phyloP scores from a whole-genome alignment of 2,888 invertebrate genomes.

The Leucophenga maculata region DNA sequence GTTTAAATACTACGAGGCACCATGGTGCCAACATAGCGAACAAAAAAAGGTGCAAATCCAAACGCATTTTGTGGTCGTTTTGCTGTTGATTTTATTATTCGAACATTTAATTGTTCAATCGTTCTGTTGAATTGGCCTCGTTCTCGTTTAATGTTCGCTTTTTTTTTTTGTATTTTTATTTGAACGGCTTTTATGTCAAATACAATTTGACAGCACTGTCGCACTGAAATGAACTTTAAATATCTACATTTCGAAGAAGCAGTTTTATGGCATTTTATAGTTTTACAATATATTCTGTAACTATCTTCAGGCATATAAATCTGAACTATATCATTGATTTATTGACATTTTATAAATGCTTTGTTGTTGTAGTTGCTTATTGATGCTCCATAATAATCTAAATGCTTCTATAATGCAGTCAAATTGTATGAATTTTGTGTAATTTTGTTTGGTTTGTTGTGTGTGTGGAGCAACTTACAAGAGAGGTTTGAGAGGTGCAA shows the following conservation, averaged over 20 bases:
- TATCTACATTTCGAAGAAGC: no score
- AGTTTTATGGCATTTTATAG: conserved; percentile 36
- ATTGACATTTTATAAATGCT: conserved; percentile 47
- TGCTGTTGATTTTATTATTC: conserved; percentile 64
- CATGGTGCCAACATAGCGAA: background rate
- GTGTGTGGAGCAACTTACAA: no score
- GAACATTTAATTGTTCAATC: conserved; percentile 64
- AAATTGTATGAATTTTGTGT: no score
- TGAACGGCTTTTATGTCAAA: background rate
- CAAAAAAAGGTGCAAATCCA: background rate
- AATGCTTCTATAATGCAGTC: no score
- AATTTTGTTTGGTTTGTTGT: no score
- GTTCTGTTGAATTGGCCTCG: conserved; percentile 22
- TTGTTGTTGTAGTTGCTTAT: conserved; percentile 18
- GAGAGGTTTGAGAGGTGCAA: no score
- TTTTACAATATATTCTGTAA: conserved; percentile 30
- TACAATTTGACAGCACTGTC: no score
- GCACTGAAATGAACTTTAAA: no score
- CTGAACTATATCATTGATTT: conserved; percentile 56
- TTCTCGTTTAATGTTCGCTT: background rate
- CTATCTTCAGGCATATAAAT: conserved; percentile 61
- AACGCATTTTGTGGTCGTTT: conserved; percentile 60
- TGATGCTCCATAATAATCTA: no score
- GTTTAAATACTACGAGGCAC: background rate
- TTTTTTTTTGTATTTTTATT: conserved; percentile 25